Evolutionary conservation across 2,113 vertebrate species (phyloP).

Genomic region (Ctenomys sociabilis): DNA sequence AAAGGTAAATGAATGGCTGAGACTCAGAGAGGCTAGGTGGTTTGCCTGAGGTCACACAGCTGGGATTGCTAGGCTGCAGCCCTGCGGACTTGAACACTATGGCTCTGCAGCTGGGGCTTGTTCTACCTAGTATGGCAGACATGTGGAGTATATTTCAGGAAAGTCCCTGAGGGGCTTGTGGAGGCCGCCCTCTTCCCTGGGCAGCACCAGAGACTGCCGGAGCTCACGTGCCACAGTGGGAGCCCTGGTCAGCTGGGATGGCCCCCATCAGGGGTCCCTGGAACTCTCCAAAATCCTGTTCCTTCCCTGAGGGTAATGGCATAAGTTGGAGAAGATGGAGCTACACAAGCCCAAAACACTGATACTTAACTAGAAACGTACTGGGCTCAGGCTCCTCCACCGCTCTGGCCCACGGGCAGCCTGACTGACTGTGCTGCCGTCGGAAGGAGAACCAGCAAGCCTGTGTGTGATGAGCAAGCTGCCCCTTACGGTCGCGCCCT

Average conservation of each 20-base stretch:
- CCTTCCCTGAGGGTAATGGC: not conserved
- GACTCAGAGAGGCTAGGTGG: not conserved
- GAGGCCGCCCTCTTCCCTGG: not conserved
- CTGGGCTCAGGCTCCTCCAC: not conserved
- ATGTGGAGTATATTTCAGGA: not conserved
- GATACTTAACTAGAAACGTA: not conserved
- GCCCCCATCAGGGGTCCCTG: not conserved
- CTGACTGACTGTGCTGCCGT: not conserved
- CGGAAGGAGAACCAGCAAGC: not conserved
- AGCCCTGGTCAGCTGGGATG: not conserved
- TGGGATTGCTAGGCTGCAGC: not conserved
- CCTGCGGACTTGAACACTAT: not conserved
- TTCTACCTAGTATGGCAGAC: not conserved
- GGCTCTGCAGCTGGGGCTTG: not conserved
- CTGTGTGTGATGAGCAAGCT: not conserved
- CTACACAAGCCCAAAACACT: no score
- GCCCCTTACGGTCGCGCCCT: no score
- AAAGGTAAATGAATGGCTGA: not conserved
- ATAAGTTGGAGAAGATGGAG: not conserved
- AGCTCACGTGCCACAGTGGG: not conserved
- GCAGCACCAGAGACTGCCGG: not conserved
- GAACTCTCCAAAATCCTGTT: not conserved
- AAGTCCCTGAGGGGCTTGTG: not conserved
- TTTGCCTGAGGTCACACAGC: not conserved
- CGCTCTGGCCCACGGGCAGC: rapidly evolving